Percentiles rank a stretch among this genome's conserved stretches.
Evolutionary conservation across 2,888 invertebrate species (phyloP).

Genomic region (Drosophila setosimentum): DNA sequence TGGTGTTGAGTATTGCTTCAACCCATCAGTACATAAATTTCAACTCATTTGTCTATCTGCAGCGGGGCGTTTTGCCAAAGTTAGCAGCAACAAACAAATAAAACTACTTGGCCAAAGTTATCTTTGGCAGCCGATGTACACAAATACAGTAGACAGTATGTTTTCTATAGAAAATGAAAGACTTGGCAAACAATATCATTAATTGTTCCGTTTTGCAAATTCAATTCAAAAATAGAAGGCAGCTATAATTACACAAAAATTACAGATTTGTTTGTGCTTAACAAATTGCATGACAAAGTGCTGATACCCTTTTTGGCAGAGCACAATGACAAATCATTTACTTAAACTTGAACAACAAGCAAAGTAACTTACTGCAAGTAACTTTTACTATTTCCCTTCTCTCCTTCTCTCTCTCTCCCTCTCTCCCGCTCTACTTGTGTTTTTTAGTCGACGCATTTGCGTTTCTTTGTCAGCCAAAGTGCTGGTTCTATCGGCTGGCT

Average conservation of each 20-base stretch:
- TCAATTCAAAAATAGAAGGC: not conserved
- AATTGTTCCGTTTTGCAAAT: rapidly evolving
- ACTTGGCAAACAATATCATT: not conserved
- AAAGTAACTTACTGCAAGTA: slow-evolving; percentile 43
- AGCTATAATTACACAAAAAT: not conserved
- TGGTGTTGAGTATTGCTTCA: slow-evolving; percentile 21
- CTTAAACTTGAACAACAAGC: slow-evolving; percentile 36
- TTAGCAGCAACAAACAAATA: slow-evolving; percentile 60
- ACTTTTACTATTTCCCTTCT: not conserved
- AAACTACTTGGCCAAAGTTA: slow-evolving; percentile 9
- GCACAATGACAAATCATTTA: slow-evolving; percentile 50
- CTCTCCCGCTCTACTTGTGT: slow-evolving; percentile 13
- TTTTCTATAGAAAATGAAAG: not conserved
- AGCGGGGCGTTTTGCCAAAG: slow-evolving; percentile 63
- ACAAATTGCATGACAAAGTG: not conserved
- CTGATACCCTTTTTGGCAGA: slow-evolving; percentile 13
- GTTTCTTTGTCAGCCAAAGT: slow-evolving; percentile 62
- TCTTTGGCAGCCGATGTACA: not conserved
- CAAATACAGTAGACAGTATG: not conserved
- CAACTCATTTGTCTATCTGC: slow-evolving; percentile 56
- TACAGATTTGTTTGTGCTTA: not conserved
- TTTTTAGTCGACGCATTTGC: slow-evolving; percentile 37
- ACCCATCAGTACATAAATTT: slow-evolving; percentile 63
- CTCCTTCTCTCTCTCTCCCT: not conserved
- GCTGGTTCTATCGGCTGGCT: slow-evolving; percentile 55